Percentiles rank a stretch among this genome's conserved stretches.
Conservation (phyloP, 30 jellyfish, hydroid and myxozoan genomes). For the Morbakka virulenta region DNA sequence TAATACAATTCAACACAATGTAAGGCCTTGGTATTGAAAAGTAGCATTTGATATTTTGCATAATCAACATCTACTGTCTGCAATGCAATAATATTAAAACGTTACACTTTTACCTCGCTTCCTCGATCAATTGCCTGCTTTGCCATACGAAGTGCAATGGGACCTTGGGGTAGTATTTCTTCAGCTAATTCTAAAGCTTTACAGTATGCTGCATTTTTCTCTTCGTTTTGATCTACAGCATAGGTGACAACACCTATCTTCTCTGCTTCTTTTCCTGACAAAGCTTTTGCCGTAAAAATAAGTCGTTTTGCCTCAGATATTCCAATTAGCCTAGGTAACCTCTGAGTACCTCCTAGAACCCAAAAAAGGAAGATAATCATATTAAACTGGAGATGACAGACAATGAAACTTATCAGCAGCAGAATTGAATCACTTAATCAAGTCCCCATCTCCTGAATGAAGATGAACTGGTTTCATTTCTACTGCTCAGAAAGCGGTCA, state of each 20-base stretch:
- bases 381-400: background rate
- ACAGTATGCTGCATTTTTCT: constrained; percentile 86
- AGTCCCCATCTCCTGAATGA: no score
- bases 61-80: no score
- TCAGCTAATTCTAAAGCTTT: constrained; percentile 70
- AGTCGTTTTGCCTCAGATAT: constrained; percentile 81
- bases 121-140: constrained; percentile 80
- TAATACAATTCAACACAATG: no score
- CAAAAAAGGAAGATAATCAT: background rate
- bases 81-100: no score
- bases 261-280: constrained; percentile 76
- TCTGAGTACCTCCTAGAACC: constrained; percentile 85
- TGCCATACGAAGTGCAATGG: constrained; percentile 85
- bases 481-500: background rate
- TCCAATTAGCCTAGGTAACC: constrained; percentile 78
- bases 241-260: constrained; percentile 63
- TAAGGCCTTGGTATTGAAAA: no score
- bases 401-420: constrained; percentile 7
- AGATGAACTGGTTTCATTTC: no score
- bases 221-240: constrained; percentile 78
- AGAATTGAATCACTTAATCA: no score
- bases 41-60: no score
- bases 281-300: constrained; percentile 79
- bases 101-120: constrained; percentile 82
- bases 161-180: constrained; percentile 90